Evolutionary conservation across 2,888 invertebrate species (phyloP), one percentile per base, ranked within the genome.

Genomic region (Axea sp.): DNA sequence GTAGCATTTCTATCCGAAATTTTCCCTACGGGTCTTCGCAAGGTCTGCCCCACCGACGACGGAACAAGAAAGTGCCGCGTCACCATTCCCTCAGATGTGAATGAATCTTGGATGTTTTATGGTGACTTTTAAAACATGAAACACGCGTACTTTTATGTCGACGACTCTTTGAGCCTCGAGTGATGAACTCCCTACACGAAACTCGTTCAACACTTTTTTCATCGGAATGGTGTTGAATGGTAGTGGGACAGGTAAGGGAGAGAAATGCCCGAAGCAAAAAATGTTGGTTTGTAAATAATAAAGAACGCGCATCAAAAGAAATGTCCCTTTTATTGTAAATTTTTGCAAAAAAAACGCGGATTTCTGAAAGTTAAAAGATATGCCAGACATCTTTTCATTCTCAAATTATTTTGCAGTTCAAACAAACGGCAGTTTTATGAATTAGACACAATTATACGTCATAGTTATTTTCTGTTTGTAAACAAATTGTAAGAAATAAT

Each of bases 101-200:
- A 75, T 71, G 67, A 71, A 67, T 71, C 75, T 75, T 71, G 71
- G 69, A 55, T 71, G 65, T 71, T 71, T 75, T 74, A 67, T 57
- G 57, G 67, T 64, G 68, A 64, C 68, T 74, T 73, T 73, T 62
- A 71, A 75, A 74, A 60, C 53, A 65, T 60, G 65, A 69, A 74
- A 74, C 68, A 68, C 59, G 74, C 74, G 65, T 71, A 75, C 74
- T 65, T 74, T 74, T 67, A 65, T 65, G 65, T 71, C 60, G 65
- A 69, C 75, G 55, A 55, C 45, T 75, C 75, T 71, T 75, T 71
- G 65, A 75, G 67, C 60, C 64, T 43, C 71, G 65, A 67, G 71
- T 75, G 69, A 71, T 71, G 69, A 75, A 75, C 65, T 74, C 64
- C 74, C 74, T 49, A 69, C 69, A 69, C 65, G 69, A 69, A 69